Percentiles rank a stretch among this genome's conserved stretches.
These are phyloP conservation scores for Drosophila mulleri DNA, from an alignment of 2,888 invertebrate species.

Conservation along the genomic window DNA sequence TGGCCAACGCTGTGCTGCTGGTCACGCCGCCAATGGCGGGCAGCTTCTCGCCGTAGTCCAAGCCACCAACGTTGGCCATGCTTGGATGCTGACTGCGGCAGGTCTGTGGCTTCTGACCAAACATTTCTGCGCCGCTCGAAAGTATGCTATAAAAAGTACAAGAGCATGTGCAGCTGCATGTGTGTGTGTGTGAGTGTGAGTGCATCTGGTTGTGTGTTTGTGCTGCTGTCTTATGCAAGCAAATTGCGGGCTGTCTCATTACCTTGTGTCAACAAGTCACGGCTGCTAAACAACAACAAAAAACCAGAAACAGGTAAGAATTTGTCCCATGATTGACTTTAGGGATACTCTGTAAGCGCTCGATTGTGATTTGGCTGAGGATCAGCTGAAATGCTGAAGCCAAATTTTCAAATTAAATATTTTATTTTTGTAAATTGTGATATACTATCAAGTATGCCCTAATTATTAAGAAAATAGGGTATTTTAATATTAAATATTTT, in stretches of 20 bases:
- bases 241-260: slow-evolving; percentile 72
- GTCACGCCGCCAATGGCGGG: slow-evolving; percentile 52
- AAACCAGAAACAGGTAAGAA: slow-evolving; percentile 20
- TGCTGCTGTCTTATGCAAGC: slow-evolving; percentile 65
- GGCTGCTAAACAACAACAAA: slow-evolving; percentile 60
- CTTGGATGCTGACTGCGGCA: slow-evolving; percentile 59
- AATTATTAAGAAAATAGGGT: background rate
- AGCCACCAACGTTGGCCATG: slow-evolving; percentile 61
- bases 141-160: slow-evolving; percentile 73
- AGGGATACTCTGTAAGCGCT: slow-evolving; percentile 1
- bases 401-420: background rate
- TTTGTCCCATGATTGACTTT: background rate
- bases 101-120: slow-evolving; percentile 8
- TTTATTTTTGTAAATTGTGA: too few relatives aligned
- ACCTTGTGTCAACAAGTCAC: slow-evolving; percentile 79
- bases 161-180: slow-evolving; percentile 30
- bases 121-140: slow-evolving; percentile 49
- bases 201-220: slow-evolving; percentile 26
- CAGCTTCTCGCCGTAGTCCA: slow-evolving; percentile 56
- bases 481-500: background rate
- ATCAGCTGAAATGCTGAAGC: background rate
- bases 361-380: background rate
- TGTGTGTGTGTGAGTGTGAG: slow-evolving; percentile 13
- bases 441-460: too few relatives aligned
- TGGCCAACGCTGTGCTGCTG: slow-evolving; percentile 83